Percentiles rank a stretch among this genome's conserved stretches.
These are phyloP conservation scores for Hyperoplus immaculatus DNA, from an alignment of 2,797 vertebrate species.

Conservation along the genomic window DNA sequence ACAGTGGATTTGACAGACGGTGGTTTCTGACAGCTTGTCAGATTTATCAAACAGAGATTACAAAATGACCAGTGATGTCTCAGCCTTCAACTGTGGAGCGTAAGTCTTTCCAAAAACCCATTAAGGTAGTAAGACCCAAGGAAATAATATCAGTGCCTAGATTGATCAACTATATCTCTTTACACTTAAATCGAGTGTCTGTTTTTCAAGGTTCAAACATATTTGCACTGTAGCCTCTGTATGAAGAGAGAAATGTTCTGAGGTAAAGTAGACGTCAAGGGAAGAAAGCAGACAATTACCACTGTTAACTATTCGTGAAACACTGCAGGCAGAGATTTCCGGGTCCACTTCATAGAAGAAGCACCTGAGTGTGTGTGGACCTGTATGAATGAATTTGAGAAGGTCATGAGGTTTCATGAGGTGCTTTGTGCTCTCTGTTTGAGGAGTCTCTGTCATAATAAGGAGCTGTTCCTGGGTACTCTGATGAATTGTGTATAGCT, in stretches of 20 bases:
- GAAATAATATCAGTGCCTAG: neutral
- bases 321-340: slow-evolving; percentile 53
- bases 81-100: slow-evolving; percentile 3
- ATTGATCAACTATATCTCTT: slow-evolving; percentile 11
- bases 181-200: slow-evolving; percentile 12
- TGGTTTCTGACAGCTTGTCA: slow-evolving; percentile 26
- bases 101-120: neutral
- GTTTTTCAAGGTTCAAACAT: slow-evolving; percentile 32
- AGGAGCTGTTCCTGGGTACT: slow-evolving; percentile 20
- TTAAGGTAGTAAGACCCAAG: neutral
- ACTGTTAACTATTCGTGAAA: slow-evolving; percentile 53
- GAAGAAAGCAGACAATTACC: slow-evolving; percentile 47
- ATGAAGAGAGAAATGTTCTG: slow-evolving; percentile 34
- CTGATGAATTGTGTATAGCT: slow-evolving; percentile 7
- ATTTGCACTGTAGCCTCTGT: slow-evolving; percentile 42
- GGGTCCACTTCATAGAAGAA: slow-evolving; percentile 49
- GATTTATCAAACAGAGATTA: slow-evolving; percentile 34
- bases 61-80: slow-evolving; percentile 31
- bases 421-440: slow-evolving; percentile 41
- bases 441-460: slow-evolving; percentile 6
- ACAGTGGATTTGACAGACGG: slow-evolving; percentile 32
- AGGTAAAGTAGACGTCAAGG: slow-evolving; percentile 49
- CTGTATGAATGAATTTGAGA: slow-evolving; percentile 26
- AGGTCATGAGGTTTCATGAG: slow-evolving; percentile 25
- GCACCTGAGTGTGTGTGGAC: slow-evolving; percentile 42